Base-by-base conservation (phyloP, 2,888 invertebrate genomes). In the Julus scandinavius region DNA sequence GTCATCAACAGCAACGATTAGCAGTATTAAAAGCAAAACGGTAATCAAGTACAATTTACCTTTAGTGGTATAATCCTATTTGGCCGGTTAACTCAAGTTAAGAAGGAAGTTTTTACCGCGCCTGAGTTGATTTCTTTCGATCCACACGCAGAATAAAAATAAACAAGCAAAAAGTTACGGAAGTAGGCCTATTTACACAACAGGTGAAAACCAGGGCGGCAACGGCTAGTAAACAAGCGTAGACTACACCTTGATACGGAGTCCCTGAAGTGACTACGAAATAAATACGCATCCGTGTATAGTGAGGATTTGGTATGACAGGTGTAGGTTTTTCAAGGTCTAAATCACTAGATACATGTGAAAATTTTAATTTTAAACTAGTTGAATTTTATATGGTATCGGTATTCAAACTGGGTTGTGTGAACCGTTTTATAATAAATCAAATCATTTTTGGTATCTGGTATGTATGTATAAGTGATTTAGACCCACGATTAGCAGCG, bases 171-270 rank as follows among this genome's bases (percentile, higher is more conserved):
- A 63, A 63, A 63, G n/a, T 63, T 63, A 72, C 63, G 63, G 63
- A 63, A 72, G n/a, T 72, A 29, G 72, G 72, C 20, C 7, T 72
- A 63, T 72, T 72, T n/a, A 7, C 29, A 72, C 72, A 72, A 72
- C 72, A 72, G 72, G 72, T 72, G 72, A 72, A 72, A 72, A 72
- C 9, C 72, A n/a, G 20, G 63, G 72, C 29, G 29, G 72, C 29
- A 72, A 72, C 29, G 11, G 9, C 54, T 15, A 13, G 54, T 54
- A 54, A 54, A 54, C n/a, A n/a, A 63, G 63, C 63, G 63, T 63
- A 2, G 63, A 63, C n/a, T 63, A 1, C 63, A 63, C 45, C 45
- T 45, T 45, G 5, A 7, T 45, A 45, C 45, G 45, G 45, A 45
- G 45, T 45, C 45, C 45, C 45, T 7, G 6, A 45, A 7, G 45